phyloP scores from a whole-genome alignment of 2,797 vertebrate genomes.

The Catamblyrhynchus diadema region DNA sequence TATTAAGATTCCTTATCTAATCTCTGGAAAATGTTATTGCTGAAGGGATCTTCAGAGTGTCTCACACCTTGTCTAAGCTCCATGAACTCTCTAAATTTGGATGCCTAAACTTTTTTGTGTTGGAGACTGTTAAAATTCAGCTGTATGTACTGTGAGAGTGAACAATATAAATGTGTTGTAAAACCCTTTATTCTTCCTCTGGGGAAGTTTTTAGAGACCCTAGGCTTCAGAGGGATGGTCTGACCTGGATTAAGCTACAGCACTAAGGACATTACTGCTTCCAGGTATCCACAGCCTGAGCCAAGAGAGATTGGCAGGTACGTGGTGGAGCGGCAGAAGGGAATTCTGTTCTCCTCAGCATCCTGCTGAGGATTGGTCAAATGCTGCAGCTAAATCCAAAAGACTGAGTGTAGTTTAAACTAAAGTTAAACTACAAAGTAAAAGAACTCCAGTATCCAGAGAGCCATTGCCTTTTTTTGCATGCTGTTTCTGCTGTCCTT shows the following conservation, averaged over 20 bases:
- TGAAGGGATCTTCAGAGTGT: background rate
- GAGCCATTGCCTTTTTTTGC: background rate
- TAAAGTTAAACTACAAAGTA: too few species aligned
- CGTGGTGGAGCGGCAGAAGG: background rate
- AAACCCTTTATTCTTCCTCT: background rate
- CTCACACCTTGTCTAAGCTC: background rate
- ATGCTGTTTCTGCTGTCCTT: background rate
- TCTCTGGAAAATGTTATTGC: background rate
- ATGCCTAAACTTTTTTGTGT: background rate
- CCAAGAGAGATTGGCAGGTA: rapidly evolving
- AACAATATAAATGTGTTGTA: background rate
- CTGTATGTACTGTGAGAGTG: background rate
- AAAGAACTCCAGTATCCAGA: background rate
- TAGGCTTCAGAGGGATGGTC: background rate
- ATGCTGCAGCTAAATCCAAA: background rate
- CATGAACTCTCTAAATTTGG: background rate
- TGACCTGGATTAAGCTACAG: background rate
- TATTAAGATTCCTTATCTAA: background rate
- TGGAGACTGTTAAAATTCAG: background rate
- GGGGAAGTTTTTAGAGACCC: background rate
- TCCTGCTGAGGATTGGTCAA: background rate
- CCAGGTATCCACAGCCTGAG: background rate
- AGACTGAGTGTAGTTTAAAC: background rate
- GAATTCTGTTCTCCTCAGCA: background rate
- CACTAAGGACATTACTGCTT: background rate